Conservation (phyloP, 2,797 vertebrate species). For the Glyptemys insculpta region DNA sequence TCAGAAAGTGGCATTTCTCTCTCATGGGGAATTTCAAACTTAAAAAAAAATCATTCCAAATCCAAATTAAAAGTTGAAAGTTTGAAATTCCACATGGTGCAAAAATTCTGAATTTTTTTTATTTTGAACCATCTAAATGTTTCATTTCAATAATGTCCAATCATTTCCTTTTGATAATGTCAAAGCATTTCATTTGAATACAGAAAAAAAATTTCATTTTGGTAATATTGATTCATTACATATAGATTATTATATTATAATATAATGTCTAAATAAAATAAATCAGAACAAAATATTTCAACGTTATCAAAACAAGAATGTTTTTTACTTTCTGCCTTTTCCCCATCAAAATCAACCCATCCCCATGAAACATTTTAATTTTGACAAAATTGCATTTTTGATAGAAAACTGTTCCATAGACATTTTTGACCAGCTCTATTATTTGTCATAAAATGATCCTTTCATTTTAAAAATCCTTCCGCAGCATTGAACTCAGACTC, state of each 20-base stretch:
- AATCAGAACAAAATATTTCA: background rate
- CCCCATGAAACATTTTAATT: background rate
- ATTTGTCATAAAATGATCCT: background rate
- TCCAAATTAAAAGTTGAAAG: background rate
- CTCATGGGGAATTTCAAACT: background rate
- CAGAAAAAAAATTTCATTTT: background rate
- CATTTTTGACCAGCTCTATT: background rate
- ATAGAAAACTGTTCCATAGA: background rate
- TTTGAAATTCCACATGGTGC: background rate
- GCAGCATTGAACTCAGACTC: background rate
- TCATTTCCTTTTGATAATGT: background rate
- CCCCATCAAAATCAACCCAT: background rate
- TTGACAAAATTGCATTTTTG: background rate
- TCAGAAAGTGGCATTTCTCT: background rate
- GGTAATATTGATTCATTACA: background rate
- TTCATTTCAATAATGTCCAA: background rate
- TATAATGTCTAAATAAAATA: background rate
- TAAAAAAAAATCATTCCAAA: background rate
- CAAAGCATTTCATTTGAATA: background rate
- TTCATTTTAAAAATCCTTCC: background rate
- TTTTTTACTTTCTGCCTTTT: too few species aligned
- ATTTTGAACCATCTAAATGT: background rate
- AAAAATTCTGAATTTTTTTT: background rate
- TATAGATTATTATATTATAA: background rate
- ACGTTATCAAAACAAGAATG: background rate